Evolutionary conservation across 2,888 invertebrate genomes (phyloP).

Genomic region (Epistrophe eligans): DNA sequence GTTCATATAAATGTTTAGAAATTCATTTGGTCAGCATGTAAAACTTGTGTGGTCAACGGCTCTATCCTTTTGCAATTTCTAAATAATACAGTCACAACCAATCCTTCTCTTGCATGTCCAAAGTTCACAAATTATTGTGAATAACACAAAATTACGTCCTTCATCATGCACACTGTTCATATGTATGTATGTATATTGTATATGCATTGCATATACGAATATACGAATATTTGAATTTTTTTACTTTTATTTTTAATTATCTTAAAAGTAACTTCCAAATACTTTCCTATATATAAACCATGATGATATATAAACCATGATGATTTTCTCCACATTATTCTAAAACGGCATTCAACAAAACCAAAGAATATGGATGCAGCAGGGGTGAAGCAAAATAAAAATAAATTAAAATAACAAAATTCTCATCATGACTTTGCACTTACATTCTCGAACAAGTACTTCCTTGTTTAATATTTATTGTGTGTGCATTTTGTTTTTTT

Average conservation of each 20-base stretch:
- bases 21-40: background rate
- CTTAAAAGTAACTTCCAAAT: slow-evolving; percentile 5
- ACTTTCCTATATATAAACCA: background rate
- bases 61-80: slow-evolving; percentile 1
- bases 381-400: background rate
- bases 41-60: slow-evolving; percentile 11
- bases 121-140: background rate
- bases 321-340: slow-evolving; percentile 11
- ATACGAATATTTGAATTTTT: background rate
- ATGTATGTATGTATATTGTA: background rate
- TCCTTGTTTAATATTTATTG: slow-evolving; percentile 44
- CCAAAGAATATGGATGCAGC: background rate
- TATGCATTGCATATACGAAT: background rate
- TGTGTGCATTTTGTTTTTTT: slow-evolving; percentile 16
- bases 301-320: slow-evolving; percentile 17
- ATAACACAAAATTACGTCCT: background rate
- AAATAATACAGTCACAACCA: slow-evolving; percentile 17
- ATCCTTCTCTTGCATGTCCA: background rate
- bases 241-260: slow-evolving; percentile 26
- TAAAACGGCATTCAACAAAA: no score
- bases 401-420: slow-evolving; percentile 47
- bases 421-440: slow-evolving; percentile 60
- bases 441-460: slow-evolving; percentile 53
- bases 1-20: no score
- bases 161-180: background rate